These are phyloP conservation scores for Apeltes quadracus DNA, from an alignment of 2,113 vertebrate genomes.

Conservation along the genomic window DNA sequence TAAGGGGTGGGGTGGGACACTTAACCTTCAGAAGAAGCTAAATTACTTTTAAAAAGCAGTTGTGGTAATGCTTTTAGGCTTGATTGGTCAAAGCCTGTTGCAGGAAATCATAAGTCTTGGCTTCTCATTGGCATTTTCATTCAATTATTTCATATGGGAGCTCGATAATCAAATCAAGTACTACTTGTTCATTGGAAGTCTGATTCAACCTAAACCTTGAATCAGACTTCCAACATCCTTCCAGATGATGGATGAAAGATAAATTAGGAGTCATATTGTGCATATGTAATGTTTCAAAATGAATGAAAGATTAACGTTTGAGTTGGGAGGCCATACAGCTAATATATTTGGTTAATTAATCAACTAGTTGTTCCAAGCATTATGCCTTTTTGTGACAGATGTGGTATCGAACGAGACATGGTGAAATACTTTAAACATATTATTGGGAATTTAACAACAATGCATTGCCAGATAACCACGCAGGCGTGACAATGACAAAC, in stretches of 20 bases:
- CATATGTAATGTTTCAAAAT: constrained; percentile 34
- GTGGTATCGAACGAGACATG: not conserved
- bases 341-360: not conserved
- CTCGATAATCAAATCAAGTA: constrained; percentile 60
- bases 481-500: not conserved
- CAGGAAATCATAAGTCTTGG: constrained; percentile 25
- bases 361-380: not conserved
- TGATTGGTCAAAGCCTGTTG: constrained; percentile 57
- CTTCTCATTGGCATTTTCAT: constrained; percentile 61
- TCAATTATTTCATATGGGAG: constrained; percentile 56
- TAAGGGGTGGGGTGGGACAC: constrained; percentile 9
- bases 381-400: constrained; percentile 23
- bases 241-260: constrained; percentile 32
- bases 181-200: constrained; percentile 45
- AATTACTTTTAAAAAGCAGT: constrained; percentile 40
- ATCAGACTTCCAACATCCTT: constrained; percentile 33
- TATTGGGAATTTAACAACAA: not conserved
- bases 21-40: constrained; percentile 48
- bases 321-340: constrained; percentile 19
- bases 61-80: constrained; percentile 66
- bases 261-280: constrained; percentile 19
- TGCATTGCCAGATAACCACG: not conserved
- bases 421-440: not conserved
- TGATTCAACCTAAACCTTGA: constrained; percentile 50
- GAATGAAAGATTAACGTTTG: constrained; percentile 20